phyloP scores from a whole-genome alignment of 2,797 vertebrate species.

The Xerus rutilus region DNA sequence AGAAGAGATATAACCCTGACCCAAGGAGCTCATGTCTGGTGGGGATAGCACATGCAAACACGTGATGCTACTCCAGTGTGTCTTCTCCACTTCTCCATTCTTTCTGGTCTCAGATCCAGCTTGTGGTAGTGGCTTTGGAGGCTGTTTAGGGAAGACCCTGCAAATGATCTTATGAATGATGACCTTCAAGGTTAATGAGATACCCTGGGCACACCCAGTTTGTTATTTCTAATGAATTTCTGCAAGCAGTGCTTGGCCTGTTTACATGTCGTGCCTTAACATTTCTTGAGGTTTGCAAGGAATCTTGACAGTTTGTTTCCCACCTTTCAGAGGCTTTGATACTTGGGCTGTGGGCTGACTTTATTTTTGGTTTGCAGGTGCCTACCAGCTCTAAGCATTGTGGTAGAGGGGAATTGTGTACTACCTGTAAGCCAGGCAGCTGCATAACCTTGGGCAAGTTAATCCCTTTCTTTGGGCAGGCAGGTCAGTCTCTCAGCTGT shows the following conservation, averaged over 20 bases:
- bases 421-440: slow-evolving; percentile 30
- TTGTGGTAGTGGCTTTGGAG: not conserved
- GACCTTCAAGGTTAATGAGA: not conserved
- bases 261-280: not conserved
- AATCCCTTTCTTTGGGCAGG: slow-evolving; percentile 1
- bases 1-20: not conserved
- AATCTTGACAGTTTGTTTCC: not conserved
- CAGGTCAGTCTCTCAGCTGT: slow-evolving; percentile 36
- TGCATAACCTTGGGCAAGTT: slow-evolving; percentile 47
- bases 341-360: not conserved
- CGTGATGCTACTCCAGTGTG: not conserved
- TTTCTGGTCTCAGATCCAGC: not conserved
- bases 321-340: slow-evolving; percentile 7
- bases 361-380: slow-evolving; percentile 49
- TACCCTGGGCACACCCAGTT: not conserved
- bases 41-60: not conserved
- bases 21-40: not conserved
- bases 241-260: not conserved
- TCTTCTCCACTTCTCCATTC: not conserved
- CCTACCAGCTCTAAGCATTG: not conserved
- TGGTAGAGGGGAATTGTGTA: not conserved
- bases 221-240: slow-evolving; percentile 34
- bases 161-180: not conserved
- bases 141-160: not conserved
- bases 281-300: slow-evolving; percentile 45